A percentile compares a stretch with the other conserved stretches of the same genome.
These are phyloP conservation scores for Solea solea DNA, from an alignment of 2,113 vertebrate species.

Conservation along the genomic window DNA sequence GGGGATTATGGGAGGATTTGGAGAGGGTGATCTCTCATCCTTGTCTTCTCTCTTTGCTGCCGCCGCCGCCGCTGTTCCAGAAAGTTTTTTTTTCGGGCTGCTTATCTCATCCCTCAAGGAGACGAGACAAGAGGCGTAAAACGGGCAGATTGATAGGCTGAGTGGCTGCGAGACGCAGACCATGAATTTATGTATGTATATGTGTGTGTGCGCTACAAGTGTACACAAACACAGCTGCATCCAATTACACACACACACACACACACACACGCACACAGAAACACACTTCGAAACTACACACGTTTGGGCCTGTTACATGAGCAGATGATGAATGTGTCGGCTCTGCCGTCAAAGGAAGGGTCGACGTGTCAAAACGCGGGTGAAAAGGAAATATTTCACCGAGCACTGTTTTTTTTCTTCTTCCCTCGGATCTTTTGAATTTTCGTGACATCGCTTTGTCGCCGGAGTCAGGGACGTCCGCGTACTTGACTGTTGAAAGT, in stretches of 20 bases:
- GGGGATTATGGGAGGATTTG: slow-evolving; percentile 63
- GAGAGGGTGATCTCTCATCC: slow-evolving; percentile 40
- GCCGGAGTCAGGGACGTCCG: too few relatives aligned
- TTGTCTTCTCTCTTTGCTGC: slow-evolving; percentile 12
- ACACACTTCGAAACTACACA: background rate
- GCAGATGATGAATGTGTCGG: slow-evolving; percentile 16
- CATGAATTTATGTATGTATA: slow-evolving; percentile 32
- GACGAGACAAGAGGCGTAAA: slow-evolving; percentile 25
- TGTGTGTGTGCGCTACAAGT: background rate
- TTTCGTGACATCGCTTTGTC: too few relatives aligned
- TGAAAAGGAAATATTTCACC: too few relatives aligned
- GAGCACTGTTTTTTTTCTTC: too few relatives aligned
- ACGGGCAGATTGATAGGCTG: slow-evolving; percentile 32
- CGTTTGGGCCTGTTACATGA: slow-evolving; percentile 41
- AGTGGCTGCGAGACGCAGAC: slow-evolving; percentile 12
- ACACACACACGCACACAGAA: slow-evolving; percentile 18
- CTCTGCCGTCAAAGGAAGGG: slow-evolving; percentile 15
- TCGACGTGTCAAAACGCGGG: background rate
- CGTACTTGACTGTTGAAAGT: too few relatives aligned
- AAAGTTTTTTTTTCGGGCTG: slow-evolving; percentile 44
- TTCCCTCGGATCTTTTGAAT: too few relatives aligned
- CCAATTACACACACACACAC: slow-evolving; percentile 40
- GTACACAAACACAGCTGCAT: slow-evolving; percentile 52
- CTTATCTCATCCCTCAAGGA: slow-evolving; percentile 59
- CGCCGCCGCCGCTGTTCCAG: slow-evolving; percentile 36